These are phyloP conservation scores for Montipora cactus DNA, from an alignment of 64 coral and sea anemone species.

Conservation along the genomic window DNA sequence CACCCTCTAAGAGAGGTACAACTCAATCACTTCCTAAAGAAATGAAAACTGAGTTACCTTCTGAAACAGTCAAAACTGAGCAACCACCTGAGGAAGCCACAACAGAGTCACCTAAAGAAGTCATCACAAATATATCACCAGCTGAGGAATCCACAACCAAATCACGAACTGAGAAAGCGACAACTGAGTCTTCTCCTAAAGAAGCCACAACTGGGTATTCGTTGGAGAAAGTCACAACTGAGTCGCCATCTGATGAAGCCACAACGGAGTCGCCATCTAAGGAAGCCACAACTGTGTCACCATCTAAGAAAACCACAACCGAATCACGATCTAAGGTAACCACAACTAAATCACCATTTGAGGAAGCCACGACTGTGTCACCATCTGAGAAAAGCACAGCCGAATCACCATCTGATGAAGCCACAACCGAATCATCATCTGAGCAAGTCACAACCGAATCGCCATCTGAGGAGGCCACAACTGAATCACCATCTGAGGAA, in stretches of 20 bases:
- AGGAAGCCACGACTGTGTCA: too few species aligned
- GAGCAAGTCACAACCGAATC: too few species aligned
- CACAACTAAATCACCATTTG: not conserved
- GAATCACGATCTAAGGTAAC: not conserved
- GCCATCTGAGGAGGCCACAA: too few species aligned
- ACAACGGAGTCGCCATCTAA: not conserved
- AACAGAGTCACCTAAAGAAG: not conserved
- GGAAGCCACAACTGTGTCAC: not conserved
- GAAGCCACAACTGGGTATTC: not conserved
- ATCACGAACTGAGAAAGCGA: not conserved
- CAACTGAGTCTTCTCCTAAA: not conserved
- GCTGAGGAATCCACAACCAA: not conserved
- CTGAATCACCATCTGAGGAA: too few species aligned
- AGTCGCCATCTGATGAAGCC: not conserved
- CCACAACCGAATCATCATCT: too few species aligned
- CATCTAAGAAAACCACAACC: not conserved
- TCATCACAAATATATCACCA: not conserved
- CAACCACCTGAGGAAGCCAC: not conserved
- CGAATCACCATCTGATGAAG: too few species aligned
- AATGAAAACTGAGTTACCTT: not conserved
- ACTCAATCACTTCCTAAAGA: not conserved
- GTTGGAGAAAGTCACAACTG: not conserved
- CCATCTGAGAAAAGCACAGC: too few species aligned
- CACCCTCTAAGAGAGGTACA: not conserved
- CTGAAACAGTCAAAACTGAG: not conserved